phyloP scores from a whole-genome alignment of 2,888 invertebrate species.

The Celastrina argiolus region DNA sequence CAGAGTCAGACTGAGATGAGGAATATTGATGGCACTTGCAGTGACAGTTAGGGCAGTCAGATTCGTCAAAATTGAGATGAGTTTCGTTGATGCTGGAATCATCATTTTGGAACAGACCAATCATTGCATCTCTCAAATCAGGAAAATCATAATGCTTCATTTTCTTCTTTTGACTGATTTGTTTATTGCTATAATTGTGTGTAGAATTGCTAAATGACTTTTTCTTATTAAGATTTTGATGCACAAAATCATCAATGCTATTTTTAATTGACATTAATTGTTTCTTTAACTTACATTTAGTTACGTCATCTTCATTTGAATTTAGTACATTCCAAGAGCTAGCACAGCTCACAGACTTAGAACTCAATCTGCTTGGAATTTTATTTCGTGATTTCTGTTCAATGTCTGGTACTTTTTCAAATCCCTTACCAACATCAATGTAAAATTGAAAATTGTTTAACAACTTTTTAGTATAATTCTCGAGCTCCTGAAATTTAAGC shows the following conservation, averaged over 20 bases:
- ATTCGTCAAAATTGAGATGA: slow-evolving; percentile 35
- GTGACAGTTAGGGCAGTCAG: slow-evolving; percentile 38
- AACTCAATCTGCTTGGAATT: slow-evolving; percentile 34
- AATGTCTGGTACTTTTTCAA: slow-evolving; percentile 38
- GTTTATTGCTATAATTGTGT: slow-evolving; percentile 28
- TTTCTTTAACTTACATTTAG: slow-evolving; percentile 52
- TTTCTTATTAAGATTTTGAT: slow-evolving; percentile 41
- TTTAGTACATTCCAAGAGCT: slow-evolving; percentile 59
- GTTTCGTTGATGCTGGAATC: slow-evolving; percentile 29
- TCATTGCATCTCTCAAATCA: slow-evolving; percentile 58
- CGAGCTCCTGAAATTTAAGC: slow-evolving; percentile 56
- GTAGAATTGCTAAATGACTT: slow-evolving; percentile 36
- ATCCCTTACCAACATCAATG: slow-evolving; percentile 59
- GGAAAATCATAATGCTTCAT: slow-evolving; percentile 63
- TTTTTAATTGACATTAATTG: slow-evolving; percentile 54
- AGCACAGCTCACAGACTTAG: slow-evolving; percentile 43
- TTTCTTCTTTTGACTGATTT: slow-evolving; percentile 56
- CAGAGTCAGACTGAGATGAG: slow-evolving; percentile 48
- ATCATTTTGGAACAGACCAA: slow-evolving; percentile 50
- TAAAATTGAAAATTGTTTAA: slow-evolving; percentile 63
- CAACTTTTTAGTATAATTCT: slow-evolving; percentile 52
- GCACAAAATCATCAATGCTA: slow-evolving; percentile 51
- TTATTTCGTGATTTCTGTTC: slow-evolving; percentile 43
- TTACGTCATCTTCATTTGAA: slow-evolving; percentile 52
- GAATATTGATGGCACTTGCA: slow-evolving; percentile 53